Evolutionary conservation across 2,888 invertebrate genomes (phyloP), one percentile per base, ranked within the genome.

Genomic region (Xestoiulus laeticollis): DNA sequence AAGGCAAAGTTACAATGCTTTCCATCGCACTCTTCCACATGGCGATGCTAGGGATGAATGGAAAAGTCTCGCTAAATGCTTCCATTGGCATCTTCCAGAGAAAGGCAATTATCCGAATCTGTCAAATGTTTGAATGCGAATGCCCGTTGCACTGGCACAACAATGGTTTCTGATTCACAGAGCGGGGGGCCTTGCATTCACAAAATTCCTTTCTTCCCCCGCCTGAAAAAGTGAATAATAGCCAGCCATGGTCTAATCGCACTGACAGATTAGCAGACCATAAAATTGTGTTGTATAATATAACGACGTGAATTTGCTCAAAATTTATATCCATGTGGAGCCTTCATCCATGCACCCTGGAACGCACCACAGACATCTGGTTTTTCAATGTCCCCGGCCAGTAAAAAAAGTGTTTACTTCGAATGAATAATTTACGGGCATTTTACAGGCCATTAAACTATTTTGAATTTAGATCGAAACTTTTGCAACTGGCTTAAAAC

Each of bases 71-170:
- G 53, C 53, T 53, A 16, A 19, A 53, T 53, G 53, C 53, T 2
- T 53, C 19, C 53, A 53, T 53, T 53, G 38, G 4, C 53, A 53
- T 53, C 53, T 53, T 53, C 53, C 53, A 19, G 53, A 19, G 53
- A 53, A 53, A 53, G 53, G 53, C 53, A 53, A 53, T 53, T 53
- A 53, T 53, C 53, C 53, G 53, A 53, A 53, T 53, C 53, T 53
- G 53, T 53, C 53, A 53, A 53, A 53, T 53, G 53, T 16, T 53
- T 19, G 38, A 48, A 48, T 53, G 19, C 19, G 53, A 53, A 19
- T 53, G 48, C 14, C 48, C 48, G 48, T 16, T 48, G 48, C 48
- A 12, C n/a, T n/a, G 53, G 48, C 19, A 16, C 53, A 53, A 53
- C 53, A 53, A 53, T 53, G 53, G 53, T 19, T 14, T 53, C 53